phyloP scores from a whole-genome alignment of 2,797 vertebrate genomes.

The Babyrousa celebensis region DNA sequence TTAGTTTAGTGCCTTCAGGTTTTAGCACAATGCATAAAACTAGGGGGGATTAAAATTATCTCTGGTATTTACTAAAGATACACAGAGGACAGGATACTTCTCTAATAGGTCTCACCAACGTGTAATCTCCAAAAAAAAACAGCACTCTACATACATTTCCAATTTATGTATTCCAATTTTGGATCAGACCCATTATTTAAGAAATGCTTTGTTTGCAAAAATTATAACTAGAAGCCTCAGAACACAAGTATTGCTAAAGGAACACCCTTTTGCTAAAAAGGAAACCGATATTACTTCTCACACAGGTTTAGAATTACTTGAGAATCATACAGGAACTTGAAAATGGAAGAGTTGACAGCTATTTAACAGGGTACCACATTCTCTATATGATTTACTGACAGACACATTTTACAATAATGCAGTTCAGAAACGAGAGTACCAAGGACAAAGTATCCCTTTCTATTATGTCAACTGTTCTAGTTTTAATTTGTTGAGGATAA shows the following conservation, averaged over 20 bases:
- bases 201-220: constrained; percentile 68
- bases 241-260: constrained; percentile 57
- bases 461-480: constrained; percentile 85
- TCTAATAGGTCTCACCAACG: constrained; percentile 1
- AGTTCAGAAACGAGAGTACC: constrained; percentile 82
- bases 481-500: constrained; percentile 83
- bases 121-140: background rate
- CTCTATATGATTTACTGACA: constrained; percentile 75
- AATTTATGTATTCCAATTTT: background rate
- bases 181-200: constrained; percentile 53
- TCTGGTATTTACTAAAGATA: constrained; percentile 60
- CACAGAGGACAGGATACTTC: background rate
- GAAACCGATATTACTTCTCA: constrained; percentile 77
- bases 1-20: background rate
- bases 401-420: constrained; percentile 79
- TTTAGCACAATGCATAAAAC: constrained; percentile 30
- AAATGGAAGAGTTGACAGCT: constrained; percentile 84
- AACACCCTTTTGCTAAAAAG: constrained; percentile 67
- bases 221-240: constrained; percentile 12
- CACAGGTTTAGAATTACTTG: constrained; percentile 81
- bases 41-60: background rate
- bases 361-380: constrained; percentile 83
- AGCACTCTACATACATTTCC: background rate
- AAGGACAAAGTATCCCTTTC: constrained; percentile 86
- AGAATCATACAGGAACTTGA: constrained; percentile 67